Evolutionary conservation across 2,113 vertebrate species (phyloP).

Genomic region (Callipepla californica): DNA sequence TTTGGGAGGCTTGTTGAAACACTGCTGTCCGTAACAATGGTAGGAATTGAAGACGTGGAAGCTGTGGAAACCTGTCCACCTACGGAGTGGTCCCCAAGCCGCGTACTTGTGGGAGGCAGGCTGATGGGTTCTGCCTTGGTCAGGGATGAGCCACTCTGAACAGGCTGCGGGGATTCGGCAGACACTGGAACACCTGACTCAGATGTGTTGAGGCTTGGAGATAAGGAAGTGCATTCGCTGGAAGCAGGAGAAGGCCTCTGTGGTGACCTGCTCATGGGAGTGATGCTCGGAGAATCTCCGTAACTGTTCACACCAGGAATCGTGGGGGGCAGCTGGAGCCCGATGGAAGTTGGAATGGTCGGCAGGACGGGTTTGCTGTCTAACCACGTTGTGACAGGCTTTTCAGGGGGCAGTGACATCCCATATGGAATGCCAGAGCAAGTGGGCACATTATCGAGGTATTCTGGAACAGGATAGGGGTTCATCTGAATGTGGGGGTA

Average conservation of each 20-base stretch:
- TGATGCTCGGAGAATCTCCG: constrained; percentile 90
- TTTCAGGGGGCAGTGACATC: constrained; percentile 97
- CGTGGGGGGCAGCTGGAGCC: constrained; percentile 93
- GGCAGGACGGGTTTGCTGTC: constrained; percentile 96
- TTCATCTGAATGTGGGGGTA: constrained; percentile 99
- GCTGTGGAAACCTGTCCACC: constrained; percentile 82
- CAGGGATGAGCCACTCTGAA: constrained; percentile 78
- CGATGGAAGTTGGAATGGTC: constrained; percentile 87
- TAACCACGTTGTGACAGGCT: constrained; percentile 97
- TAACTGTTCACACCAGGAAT: constrained; percentile 85
- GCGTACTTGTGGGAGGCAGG: constrained; percentile 79
- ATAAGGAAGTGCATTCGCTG: constrained; percentile 94
- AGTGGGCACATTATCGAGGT: constrained; percentile 98
- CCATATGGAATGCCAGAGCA: constrained; percentile 98
- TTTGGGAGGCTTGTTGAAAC: constrained; percentile 81
- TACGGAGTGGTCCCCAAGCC: constrained; percentile 82
- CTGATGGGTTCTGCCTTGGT: constrained; percentile 87
- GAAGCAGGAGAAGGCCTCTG: constrained; percentile 94
- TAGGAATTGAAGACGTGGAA: constrained; percentile 71
- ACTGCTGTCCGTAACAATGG: constrained; percentile 78
- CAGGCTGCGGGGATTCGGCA: constrained; percentile 86
- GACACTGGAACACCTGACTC: constrained; percentile 79
- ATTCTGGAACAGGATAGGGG: constrained; percentile 98
- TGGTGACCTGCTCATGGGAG: constrained; percentile 92
- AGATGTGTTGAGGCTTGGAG: constrained; percentile 87